Conservation (phyloP, 1,140 invertebrate species). For the Bombus confusus region DNA sequence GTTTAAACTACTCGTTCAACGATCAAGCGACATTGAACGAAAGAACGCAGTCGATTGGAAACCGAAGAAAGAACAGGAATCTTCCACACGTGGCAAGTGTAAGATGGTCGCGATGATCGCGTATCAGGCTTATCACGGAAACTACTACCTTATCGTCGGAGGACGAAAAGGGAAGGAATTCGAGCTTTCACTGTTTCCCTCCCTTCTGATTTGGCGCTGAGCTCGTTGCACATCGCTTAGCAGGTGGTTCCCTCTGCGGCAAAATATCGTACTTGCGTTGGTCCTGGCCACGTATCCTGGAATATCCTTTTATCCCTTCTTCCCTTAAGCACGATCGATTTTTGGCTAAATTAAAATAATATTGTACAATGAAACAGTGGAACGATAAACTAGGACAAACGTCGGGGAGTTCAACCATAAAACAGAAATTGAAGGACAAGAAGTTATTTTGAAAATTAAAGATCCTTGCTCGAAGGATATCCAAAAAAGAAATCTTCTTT, state of each 20-base stretch:
- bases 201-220: conserved; percentile 74
- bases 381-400: not conserved
- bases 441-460: not conserved
- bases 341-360: not conserved
- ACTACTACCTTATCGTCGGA: conserved; percentile 74
- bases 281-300: conserved; percentile 48
- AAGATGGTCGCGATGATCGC: not conserved
- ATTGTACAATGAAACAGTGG: not conserved
- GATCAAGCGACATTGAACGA: not conserved
- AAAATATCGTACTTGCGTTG: conserved; percentile 59
- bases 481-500: conserved; percentile 61
- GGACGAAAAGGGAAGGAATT: conserved; percentile 72
- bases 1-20: not conserved
- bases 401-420: too few species aligned
- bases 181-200: conserved; percentile 70
- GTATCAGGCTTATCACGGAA: conserved; percentile 33
- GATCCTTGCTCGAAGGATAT: conserved; percentile 31
- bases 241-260: conserved; percentile 74
- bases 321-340: not conserved
- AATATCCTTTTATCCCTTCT: conserved; percentile 41
- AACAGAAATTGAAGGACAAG: not conserved
- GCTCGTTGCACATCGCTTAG: conserved; percentile 62
- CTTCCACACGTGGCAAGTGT: not conserved
- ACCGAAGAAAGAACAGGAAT: not conserved
- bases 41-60: not conserved